phyloP scores from a whole-genome alignment of 35 echinoderm and acorn worm genomes.

The Acanthaster planci region DNA sequence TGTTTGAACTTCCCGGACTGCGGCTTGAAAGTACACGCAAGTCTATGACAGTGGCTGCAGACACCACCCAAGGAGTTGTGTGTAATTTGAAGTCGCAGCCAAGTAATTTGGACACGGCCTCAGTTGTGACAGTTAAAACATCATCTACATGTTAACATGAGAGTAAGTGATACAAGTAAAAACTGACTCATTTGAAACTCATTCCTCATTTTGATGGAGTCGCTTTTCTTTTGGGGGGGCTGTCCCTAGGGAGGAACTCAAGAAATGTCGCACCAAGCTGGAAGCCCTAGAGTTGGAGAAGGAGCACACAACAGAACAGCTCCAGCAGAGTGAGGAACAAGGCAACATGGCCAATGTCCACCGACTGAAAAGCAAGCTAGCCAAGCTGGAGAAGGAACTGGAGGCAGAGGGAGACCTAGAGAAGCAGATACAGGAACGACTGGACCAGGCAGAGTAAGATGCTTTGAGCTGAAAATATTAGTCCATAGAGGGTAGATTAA shows the following conservation, averaged over 20 bases:
- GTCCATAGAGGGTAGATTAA: too few relatives aligned
- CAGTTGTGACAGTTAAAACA: too few relatives aligned
- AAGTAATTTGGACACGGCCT: too few relatives aligned
- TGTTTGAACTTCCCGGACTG: too few relatives aligned
- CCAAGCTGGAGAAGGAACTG: slow-evolving; percentile 70
- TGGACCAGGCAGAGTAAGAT: slow-evolving; percentile 83
- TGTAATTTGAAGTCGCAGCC: too few relatives aligned
- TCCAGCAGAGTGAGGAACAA: slow-evolving; percentile 48
- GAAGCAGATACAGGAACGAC: slow-evolving; percentile 59
- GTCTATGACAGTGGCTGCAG: too few relatives aligned
- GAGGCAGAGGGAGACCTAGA: slow-evolving; percentile 81
- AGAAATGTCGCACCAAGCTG: slow-evolving; percentile 79
- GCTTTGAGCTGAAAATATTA: too few relatives aligned
- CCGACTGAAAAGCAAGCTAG: slow-evolving; percentile 69
- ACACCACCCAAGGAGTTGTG: too few relatives aligned
- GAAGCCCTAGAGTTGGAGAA: slow-evolving; percentile 75
- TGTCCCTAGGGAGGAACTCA: slow-evolving; percentile 72
- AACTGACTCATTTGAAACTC: too few relatives aligned
- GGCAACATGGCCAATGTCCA: slow-evolving; percentile 81
- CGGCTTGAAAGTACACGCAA: too few relatives aligned
- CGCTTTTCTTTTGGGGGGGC: background rate
- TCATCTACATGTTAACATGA: too few relatives aligned
- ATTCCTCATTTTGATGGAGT: background rate
- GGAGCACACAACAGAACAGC: slow-evolving; percentile 62
- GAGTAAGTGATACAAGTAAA: too few relatives aligned